These are phyloP conservation scores for Odontothrips loti DNA, from an alignment of 2,888 invertebrate genomes.

Conservation along the genomic window DNA sequence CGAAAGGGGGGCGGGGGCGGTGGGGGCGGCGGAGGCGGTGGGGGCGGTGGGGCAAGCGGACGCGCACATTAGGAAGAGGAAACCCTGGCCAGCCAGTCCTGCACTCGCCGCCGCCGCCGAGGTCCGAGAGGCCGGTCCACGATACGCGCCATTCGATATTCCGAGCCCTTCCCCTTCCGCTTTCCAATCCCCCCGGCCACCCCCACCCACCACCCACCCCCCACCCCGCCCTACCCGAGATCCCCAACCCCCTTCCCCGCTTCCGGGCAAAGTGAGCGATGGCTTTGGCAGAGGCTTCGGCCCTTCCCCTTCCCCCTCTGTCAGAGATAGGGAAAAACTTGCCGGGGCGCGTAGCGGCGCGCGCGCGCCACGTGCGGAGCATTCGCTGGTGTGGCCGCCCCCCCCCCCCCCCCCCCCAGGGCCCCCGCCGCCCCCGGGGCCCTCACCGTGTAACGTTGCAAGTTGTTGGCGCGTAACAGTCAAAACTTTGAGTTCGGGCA, in stretches of 20 bases:
- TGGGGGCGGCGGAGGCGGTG: too few species aligned
- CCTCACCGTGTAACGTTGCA: not conserved
- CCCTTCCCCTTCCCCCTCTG: slow-evolving; percentile 10
- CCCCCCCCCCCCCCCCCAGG: not conserved
- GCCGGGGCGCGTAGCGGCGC: too few species aligned
- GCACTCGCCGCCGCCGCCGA: too few species aligned
- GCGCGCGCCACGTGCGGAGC: not conserved
- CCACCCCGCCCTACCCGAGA: not conserved
- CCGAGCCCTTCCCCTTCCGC: not conserved
- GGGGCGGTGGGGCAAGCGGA: too few species aligned
- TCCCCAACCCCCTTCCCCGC: slow-evolving; percentile 6
- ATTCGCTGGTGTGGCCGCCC: not conserved
- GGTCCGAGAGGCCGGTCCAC: too few species aligned
- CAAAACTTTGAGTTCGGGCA: not conserved
- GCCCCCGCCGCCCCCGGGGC: not conserved
- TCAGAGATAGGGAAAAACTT: not conserved
- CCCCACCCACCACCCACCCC: not conserved
- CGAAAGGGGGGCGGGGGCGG: too few species aligned
- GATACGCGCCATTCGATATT: not conserved
- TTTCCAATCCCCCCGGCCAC: not conserved
- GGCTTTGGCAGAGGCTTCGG: not conserved
- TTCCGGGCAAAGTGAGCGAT: slow-evolving; percentile 1
- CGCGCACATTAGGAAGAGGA: too few species aligned
- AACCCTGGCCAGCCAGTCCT: too few species aligned
- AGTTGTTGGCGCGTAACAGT: slow-evolving; percentile 19